Evolutionary conservation across 1,140 invertebrate species (phyloP), one percentile per base, ranked within the genome.

Genomic region (Nylanderia fulva): DNA sequence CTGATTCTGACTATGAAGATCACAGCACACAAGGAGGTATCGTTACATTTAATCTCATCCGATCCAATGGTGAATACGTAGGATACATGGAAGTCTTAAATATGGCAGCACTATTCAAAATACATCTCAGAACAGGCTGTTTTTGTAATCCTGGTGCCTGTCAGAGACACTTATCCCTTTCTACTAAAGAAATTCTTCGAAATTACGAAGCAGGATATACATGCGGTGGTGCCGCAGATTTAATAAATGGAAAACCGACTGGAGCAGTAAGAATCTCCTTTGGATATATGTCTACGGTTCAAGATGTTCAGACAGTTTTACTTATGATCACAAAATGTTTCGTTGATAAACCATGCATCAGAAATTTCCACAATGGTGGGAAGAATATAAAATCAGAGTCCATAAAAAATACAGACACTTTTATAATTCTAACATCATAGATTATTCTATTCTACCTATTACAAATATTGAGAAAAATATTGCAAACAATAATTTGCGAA

Each of bases 71-170:
- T 9, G 95, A 96, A 61, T 98, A 96, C 93, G 96, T 99, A 87
- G 99, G 99, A 71, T 99, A 97, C 95, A 96, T 97, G 77, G 98
- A 99, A 96, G 98, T 99, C 27, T 96, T 98, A 79, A 97, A 98
- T 89, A 97, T 99, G 95, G 98, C 98, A 0, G 97, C 98, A 85
- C 92, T 99, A 27, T 97, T 98, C 92, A 97, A 97, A 82, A 97
- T 99, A 74, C 97, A 98, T 90, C 92, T 99, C 21, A 96, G 99
- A 88, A 99, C 98, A 2, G 99, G 99, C 0, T 99, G 99, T 93
- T 99, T 99, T 93, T 99, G 99, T 93, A 99, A 99, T 95, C 97
- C 98, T 7, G 99, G 99, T 24, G 98, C 98, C 7, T 99, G 99
- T 94, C 98, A 99, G 94, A 95, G 96, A 48, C 97, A 98, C 92